phyloP scores from a whole-genome alignment of 2,888 invertebrate genomes.

The Barypeithes pellucidus region DNA sequence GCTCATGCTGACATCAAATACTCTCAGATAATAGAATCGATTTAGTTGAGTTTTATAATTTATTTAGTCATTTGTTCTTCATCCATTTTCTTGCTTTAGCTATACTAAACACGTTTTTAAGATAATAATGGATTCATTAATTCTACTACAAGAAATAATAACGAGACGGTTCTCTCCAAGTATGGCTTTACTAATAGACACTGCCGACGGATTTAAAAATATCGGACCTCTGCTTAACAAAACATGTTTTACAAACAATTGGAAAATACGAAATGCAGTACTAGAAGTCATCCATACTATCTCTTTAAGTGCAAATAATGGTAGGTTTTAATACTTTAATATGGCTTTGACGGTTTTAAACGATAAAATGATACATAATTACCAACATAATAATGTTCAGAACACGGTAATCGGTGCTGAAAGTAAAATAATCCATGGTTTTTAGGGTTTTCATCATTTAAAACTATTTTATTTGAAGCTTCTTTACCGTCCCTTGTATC shows the following conservation, averaged over 20 bases:
- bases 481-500: slow-evolving; percentile 78
- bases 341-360: too few species aligned
- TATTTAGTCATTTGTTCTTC: too few species aligned
- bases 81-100: slow-evolving; percentile 2
- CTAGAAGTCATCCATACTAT: slow-evolving; percentile 39
- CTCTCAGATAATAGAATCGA: too few species aligned
- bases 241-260: slow-evolving; percentile 42
- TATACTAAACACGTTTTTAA: slow-evolving; percentile 16
- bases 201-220: slow-evolving; percentile 35
- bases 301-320: slow-evolving; percentile 43
- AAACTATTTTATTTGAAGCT: slow-evolving; percentile 78
- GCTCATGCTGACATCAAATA: too few species aligned
- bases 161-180: slow-evolving; percentile 40
- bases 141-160: slow-evolving; percentile 38
- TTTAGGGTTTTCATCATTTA: slow-evolving; percentile 85
- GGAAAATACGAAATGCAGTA: slow-evolving; percentile 42
- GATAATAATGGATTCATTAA: slow-evolving; percentile 13
- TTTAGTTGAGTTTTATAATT: too few species aligned
- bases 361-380: too few species aligned
- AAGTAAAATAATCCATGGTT: too few species aligned
- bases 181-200: slow-evolving; percentile 47
- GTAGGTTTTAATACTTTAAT: too few species aligned
- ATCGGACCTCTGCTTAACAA: slow-evolving; percentile 41
- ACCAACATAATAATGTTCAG: too few species aligned
- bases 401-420: background rate